Conservation (phyloP, 35 echinoderm and acorn worm species). For the Lytechinus variegatus region DNA sequence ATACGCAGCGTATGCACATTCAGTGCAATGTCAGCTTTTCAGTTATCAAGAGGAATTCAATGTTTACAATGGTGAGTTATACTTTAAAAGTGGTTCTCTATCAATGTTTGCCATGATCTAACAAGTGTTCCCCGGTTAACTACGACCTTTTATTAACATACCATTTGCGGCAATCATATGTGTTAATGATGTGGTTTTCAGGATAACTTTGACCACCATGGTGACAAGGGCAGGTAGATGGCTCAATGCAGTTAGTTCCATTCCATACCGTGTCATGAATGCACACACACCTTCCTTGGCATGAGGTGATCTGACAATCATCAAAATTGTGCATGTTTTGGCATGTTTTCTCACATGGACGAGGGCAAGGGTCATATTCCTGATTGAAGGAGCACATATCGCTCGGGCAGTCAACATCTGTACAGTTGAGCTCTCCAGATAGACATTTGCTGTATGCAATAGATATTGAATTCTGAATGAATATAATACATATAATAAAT, state of each 20-base stretch:
- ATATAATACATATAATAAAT: neutral
- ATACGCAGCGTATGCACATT: no score
- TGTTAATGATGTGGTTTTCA: neutral
- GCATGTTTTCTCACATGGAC: conserved; percentile 57
- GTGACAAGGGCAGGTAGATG: conserved; percentile 71
- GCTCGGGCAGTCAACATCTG: conserved; percentile 53
- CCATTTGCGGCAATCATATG: conserved; percentile 51
- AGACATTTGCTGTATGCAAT: conserved; percentile 55
- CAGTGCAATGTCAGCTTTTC: no score
- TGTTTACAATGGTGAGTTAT: no score
- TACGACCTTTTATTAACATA: neutral
- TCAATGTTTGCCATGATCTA: no score
- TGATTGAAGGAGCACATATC: conserved; percentile 59
- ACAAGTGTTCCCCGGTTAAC: no score
- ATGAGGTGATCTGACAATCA: conserved; percentile 49
- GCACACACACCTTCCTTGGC: conserved; percentile 65
- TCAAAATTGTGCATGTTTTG: conserved; percentile 70
- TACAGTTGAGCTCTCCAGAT: conserved; percentile 58
- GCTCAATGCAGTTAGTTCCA: conserved; percentile 40
- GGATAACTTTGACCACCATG: conserved; percentile 70
- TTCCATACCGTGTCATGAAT: conserved; percentile 41
- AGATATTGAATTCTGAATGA: neutral
- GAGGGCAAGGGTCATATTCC: conserved; percentile 56
- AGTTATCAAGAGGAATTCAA: no score
- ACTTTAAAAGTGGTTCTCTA: no score